A percentile compares a stretch with the other conserved stretches of the same genome.
Evolutionary conservation across 2,113 vertebrate species (phyloP).

Genomic region (Apus apus): DNA sequence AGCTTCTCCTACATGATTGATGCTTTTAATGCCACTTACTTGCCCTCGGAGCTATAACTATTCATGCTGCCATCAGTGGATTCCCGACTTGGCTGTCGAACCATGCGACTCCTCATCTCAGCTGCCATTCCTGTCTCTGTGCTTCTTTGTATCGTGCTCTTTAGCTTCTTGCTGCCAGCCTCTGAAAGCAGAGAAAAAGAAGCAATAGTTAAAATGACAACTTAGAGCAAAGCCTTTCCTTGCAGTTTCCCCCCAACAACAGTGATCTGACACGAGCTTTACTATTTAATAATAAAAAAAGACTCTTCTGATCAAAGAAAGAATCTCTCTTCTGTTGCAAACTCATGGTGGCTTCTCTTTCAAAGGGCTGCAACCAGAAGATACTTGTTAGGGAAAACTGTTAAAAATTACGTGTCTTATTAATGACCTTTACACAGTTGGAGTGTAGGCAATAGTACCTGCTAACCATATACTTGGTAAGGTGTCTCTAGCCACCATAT

Average conservation of each 20-base stretch:
- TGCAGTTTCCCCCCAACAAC: not conserved
- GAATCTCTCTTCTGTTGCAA: not conserved
- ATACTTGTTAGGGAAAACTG: not conserved
- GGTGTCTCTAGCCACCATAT: not conserved
- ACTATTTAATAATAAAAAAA: not conserved
- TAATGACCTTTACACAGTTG: not conserved
- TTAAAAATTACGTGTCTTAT: not conserved
- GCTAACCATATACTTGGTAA: not conserved
- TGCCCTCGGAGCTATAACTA: constrained; percentile 96
- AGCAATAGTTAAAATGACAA: not conserved
- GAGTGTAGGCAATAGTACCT: not conserved
- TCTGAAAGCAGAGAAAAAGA: constrained; percentile 76
- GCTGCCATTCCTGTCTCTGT: constrained; percentile 97
- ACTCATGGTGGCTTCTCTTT: not conserved
- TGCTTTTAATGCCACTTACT: constrained; percentile 81
- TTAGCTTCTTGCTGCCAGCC: constrained; percentile 91
- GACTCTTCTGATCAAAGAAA: not conserved
- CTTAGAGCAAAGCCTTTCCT: not conserved
- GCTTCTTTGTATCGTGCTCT: constrained; percentile 95
- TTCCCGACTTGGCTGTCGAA: constrained; percentile 93
- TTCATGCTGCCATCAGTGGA: constrained; percentile 98
- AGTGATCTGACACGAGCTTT: not conserved
- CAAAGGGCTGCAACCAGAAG: not conserved
- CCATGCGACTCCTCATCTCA: constrained; percentile 92
- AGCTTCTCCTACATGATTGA: not conserved